These are phyloP conservation scores for Campylomormyrus tamandua DNA, from an alignment of 2,113 vertebrate genomes.

Conservation along the genomic window DNA sequence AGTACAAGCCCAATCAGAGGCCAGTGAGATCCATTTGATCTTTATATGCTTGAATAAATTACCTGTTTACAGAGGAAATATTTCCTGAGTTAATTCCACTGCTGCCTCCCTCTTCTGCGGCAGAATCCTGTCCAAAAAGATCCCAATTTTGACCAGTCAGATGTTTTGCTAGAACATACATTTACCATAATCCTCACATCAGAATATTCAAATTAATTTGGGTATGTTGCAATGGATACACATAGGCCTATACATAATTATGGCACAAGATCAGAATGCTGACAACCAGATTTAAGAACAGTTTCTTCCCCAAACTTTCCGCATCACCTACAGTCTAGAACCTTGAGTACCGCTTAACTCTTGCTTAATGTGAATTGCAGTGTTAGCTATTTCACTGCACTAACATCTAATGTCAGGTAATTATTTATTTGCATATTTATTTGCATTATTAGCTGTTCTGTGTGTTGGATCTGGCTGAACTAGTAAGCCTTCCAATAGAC, in stretches of 20 bases:
- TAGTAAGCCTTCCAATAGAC: neutral
- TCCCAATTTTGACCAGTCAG: neutral
- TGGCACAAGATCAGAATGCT: neutral
- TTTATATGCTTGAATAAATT: neutral
- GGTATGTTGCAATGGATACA: neutral
- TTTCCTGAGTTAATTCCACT: constrained; percentile 41
- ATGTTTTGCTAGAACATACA: neutral
- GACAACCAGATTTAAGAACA: neutral
- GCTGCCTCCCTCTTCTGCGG: constrained; percentile 37
- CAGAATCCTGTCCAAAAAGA: constrained; percentile 45
- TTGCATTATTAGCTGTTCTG: neutral
- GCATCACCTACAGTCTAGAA: neutral
- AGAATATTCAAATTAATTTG: neutral
- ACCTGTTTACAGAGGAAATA: constrained; percentile 47
- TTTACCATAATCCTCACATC: neutral
- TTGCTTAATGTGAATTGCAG: neutral
- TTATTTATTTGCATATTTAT: neutral
- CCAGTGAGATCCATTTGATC: neutral
- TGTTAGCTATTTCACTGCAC: neutral
- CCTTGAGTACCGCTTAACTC: neutral
- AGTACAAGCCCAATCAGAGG: neutral
- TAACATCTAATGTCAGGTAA: neutral
- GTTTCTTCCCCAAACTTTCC: neutral
- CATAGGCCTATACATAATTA: neutral
- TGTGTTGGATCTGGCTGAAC: neutral